Evolutionary conservation across 2,797 vertebrate species (phyloP).

Genomic region (Sciaenops ocellatus): DNA sequence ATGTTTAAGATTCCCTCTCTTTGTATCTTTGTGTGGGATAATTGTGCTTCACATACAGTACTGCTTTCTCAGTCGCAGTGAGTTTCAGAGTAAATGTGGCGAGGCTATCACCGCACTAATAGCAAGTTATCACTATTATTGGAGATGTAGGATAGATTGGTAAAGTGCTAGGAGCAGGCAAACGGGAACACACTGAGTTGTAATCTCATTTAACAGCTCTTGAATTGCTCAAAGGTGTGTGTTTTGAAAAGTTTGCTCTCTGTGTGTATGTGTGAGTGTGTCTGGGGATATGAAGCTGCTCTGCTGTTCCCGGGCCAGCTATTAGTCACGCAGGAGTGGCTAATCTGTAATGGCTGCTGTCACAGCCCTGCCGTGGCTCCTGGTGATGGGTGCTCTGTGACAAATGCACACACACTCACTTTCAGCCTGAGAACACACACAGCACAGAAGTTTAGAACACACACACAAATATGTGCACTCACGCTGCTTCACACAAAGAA

Average conservation of each 20-base stretch:
- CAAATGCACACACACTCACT: constrained; percentile 67
- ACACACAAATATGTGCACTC: constrained; percentile 56
- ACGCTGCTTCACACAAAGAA: constrained; percentile 63
- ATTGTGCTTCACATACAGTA: not conserved
- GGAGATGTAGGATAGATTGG: constrained; percentile 69
- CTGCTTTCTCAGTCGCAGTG: constrained; percentile 14
- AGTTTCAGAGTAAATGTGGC: constrained; percentile 28
- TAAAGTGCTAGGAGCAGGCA: constrained; percentile 68
- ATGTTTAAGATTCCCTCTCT: constrained; percentile 33
- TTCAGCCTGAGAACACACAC: constrained; percentile 62
- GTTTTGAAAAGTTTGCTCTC: constrained; percentile 70
- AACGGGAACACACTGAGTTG: constrained; percentile 58
- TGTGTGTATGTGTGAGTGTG: constrained; percentile 52
- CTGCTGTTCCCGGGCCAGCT: constrained; percentile 75
- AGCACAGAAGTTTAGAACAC: constrained; percentile 56
- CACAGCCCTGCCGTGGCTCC: constrained; percentile 73
- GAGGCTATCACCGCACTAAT: constrained; percentile 52
- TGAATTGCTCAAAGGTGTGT: constrained; percentile 75
- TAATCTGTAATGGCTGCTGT: constrained; percentile 85
- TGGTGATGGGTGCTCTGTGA: constrained; percentile 73
- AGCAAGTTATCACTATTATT: constrained; percentile 68
- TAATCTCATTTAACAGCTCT: constrained; percentile 78
- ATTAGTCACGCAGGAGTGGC: constrained; percentile 81
- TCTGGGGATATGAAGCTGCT: constrained; percentile 66
- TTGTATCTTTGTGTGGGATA: constrained; percentile 19